Base-by-base conservation (phyloP, 2,797 vertebrate species). In the Melanotaenia parkinsoni region DNA sequence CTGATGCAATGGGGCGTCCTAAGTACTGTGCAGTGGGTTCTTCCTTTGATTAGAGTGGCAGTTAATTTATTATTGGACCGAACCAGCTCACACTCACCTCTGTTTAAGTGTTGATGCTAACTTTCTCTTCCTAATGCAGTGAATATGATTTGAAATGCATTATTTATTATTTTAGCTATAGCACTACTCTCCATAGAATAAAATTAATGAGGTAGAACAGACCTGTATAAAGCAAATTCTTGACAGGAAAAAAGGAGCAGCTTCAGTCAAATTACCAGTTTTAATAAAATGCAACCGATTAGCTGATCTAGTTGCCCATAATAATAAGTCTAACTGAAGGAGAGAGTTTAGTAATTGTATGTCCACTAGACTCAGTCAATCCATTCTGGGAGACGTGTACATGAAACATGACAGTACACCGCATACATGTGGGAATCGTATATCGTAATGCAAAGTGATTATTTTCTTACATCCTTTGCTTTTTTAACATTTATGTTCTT, bases 31-130 rank as follows among this genome's bases (percentile, higher is more conserved):
- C 81, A 54, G 72, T 72, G 33, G 82, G 85, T 77, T 76, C 73
- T 74, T 73, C 59, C 53, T 86, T 87, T 90, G 88, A 92, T 92
- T 91, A 87, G 81, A 81, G 79, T 64, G 66, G 81, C 71, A 66
- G 80, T 85, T 78, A 81, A 61, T 90, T 90, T 90, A 89, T 90
- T 91, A 89, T 73, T 70, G 73, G 79, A 83, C 59, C 38, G 67
- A 69, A 70, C 14, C 4, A 63, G 67, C 71, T 32, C 40, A 54
- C 38, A 57, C 50, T 74, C 84, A 76, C 81, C 80, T 84, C 67
- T 47, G 45, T 38, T 35, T 57, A 53, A 20, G 24, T 50, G 1
- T 68, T 65, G 67, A 70, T 71, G 78, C 79, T 69, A 51, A 30
- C 38, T 76, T 51, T 77, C 54, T 58, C 58, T 43, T 7, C 35